A percentile compares a stretch with the other conserved stretches of the same genome.
phyloP scores from a whole-genome alignment of 1,140 invertebrate species.

The Ruditapes philippinarum region DNA sequence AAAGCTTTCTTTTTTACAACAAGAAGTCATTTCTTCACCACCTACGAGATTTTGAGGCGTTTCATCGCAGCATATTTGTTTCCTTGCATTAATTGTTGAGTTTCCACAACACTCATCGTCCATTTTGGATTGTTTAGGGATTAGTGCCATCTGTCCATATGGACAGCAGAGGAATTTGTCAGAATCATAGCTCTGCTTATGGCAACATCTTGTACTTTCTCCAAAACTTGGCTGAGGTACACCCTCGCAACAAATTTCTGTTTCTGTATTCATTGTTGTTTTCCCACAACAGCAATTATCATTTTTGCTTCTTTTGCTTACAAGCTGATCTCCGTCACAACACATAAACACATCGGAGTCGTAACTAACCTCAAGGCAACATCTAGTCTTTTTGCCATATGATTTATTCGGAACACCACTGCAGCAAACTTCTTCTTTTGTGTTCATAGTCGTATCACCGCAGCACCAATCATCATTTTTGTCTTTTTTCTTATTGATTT shows the following conservation, averaged over 20 bases:
- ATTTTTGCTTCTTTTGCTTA: conserved; percentile 42
- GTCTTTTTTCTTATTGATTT: conserved; percentile 6
- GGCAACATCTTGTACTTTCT: conserved; percentile 51
- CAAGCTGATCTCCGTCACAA: conserved; percentile 44
- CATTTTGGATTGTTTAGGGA: conserved; percentile 22
- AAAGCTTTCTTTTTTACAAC: conserved; percentile 46
- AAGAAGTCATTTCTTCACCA: conserved; percentile 61
- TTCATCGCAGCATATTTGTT: conserved; percentile 61
- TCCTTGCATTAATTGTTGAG: conserved; percentile 48
- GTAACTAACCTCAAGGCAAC: conserved; percentile 48
- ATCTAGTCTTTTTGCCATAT: conserved; percentile 50
- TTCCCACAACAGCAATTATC: conserved; percentile 66
- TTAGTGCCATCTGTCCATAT: conserved; percentile 24
- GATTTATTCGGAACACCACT: conserved; percentile 24
- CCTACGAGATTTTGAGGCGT: conserved; percentile 44
- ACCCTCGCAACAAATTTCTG: conserved; percentile 65
- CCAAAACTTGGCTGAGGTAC: conserved; percentile 45
- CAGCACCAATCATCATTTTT: conserved; percentile 63
- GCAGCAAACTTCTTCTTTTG: conserved; percentile 57
- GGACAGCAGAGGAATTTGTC: conserved; percentile 55
- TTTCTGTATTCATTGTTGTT: conserved; percentile 59
- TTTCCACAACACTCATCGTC: conserved; percentile 61
- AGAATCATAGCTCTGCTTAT: conserved; percentile 53
- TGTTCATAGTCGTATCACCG: conserved; percentile 57
- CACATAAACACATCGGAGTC: conserved; percentile 46